A percentile compares a stretch with the other conserved stretches of the same genome.
Conservation (phyloP, 2,888 invertebrate species). For the Andrena fulva region DNA sequence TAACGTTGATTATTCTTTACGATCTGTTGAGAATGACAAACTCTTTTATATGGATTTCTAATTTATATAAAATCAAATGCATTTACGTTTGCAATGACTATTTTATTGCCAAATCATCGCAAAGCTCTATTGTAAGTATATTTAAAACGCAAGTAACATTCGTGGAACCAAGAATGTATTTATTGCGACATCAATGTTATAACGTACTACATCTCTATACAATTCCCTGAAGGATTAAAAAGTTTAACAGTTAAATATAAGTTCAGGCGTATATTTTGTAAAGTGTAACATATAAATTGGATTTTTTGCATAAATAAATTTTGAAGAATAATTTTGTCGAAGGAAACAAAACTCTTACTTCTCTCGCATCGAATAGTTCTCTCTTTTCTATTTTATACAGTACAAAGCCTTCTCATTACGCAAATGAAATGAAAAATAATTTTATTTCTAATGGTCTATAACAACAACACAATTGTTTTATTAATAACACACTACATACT, state of each 20-base stretch:
- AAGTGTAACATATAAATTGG: constrained; percentile 38
- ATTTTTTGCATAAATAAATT: constrained; percentile 43
- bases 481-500: constrained; percentile 27
- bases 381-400: background rate
- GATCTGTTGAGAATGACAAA: background rate
- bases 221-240: background rate
- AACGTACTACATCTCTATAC: constrained; percentile 12
- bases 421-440: constrained; percentile 25
- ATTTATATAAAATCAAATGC: constrained; percentile 20
- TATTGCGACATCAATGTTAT: constrained; percentile 9
- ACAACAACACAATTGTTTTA: constrained; percentile 15
- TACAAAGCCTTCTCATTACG: background rate
- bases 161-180: constrained; percentile 11
- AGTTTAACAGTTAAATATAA: constrained; percentile 22
- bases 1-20: constrained; percentile 1
- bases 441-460: constrained; percentile 13
- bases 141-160: constrained; percentile 17
- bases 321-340: constrained; percentile 22
- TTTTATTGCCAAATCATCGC: background rate
- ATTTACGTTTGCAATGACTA: constrained; percentile 14
- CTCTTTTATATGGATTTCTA: constrained; percentile 31
- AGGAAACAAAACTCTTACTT: constrained; percentile 26
- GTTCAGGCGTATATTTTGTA: constrained; percentile 43
- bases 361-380: background rate
- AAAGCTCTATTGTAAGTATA: constrained; percentile 8